Conservation (phyloP, 2,888 invertebrate species). For the Orthonychiurus folsomi region DNA sequence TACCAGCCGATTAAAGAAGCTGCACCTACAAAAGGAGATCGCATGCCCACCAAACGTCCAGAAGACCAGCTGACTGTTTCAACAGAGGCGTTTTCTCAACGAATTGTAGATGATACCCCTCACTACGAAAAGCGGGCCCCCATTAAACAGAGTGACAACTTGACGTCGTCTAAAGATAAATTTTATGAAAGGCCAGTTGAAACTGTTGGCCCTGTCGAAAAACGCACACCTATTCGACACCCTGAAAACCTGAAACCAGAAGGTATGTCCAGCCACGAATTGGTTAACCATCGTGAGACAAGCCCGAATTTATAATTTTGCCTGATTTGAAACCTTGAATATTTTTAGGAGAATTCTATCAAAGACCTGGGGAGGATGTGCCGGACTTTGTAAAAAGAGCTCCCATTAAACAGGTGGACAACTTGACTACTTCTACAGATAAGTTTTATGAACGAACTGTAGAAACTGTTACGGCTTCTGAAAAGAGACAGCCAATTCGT, state of each 20-base stretch:
- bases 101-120: constrained; percentile 50
- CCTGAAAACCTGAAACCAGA: constrained; percentile 43
- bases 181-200: constrained; percentile 19
- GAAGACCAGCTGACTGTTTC: constrained; percentile 46
- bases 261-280: constrained; percentile 45
- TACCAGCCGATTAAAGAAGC: constrained; percentile 18
- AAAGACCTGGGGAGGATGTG: constrained; percentile 41
- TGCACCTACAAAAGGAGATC: constrained; percentile 44
- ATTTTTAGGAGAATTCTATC: constrained; percentile 18
- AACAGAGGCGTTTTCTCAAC: constrained; percentile 52
- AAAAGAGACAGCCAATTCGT: constrained; percentile 42
- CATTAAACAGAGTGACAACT: constrained; percentile 36
- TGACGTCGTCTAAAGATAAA: constrained; percentile 38
- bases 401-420: constrained; percentile 46
- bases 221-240: constrained; percentile 43
- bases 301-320: too few relatives aligned
- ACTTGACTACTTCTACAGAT: constrained; percentile 49
- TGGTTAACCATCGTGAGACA: constrained; percentile 44
- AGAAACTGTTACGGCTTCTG: constrained; percentile 41
- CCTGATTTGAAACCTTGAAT: constrained; percentile 50
- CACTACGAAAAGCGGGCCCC: constrained; percentile 36
- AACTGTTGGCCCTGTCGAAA: constrained; percentile 42
- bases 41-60: constrained; percentile 50
- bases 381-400: constrained; percentile 49
- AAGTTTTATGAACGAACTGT: constrained; percentile 53